These are phyloP conservation scores for Anthophora plumipes DNA, from an alignment of 2,888 invertebrate species.

Conservation along the genomic window DNA sequence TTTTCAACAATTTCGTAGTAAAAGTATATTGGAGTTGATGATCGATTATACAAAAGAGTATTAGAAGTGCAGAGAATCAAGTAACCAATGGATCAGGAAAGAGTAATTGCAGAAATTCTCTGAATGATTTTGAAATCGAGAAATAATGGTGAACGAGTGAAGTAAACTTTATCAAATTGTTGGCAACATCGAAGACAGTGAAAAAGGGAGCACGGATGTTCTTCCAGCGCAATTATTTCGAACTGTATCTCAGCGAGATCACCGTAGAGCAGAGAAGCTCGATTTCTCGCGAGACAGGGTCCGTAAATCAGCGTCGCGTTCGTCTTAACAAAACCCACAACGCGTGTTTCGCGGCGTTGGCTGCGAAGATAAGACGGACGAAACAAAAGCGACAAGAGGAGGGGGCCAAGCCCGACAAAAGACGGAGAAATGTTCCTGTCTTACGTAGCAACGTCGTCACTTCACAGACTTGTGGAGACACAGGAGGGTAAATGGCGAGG, in stretches of 20 bases:
- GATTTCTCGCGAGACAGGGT: conserved; percentile 54
- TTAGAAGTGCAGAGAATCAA: no score
- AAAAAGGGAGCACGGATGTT: not conserved
- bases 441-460: conserved; percentile 43
- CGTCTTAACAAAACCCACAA: conserved; percentile 62
- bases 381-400: conserved; percentile 48
- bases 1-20: no score
- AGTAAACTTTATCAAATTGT: no score
- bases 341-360: conserved; percentile 60
- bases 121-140: no score
- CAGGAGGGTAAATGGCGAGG: conserved; percentile 37
- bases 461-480: conserved; percentile 14
- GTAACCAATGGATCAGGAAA: no score
- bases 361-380: conserved; percentile 66
- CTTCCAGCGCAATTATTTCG: conserved; percentile 44
- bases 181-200: no score
- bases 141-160: no score
- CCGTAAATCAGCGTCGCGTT: conserved; percentile 64
- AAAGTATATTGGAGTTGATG: no score
- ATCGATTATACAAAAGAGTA: no score
- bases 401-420: conserved; percentile 56
- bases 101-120: no score
- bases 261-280: conserved; percentile 31
- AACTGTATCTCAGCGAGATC: conserved; percentile 55
- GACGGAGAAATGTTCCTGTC: conserved; percentile 68